These are phyloP conservation scores for Sphaeramia orbicularis DNA, from an alignment of 2,797 vertebrate genomes.

Conservation along the genomic window DNA sequence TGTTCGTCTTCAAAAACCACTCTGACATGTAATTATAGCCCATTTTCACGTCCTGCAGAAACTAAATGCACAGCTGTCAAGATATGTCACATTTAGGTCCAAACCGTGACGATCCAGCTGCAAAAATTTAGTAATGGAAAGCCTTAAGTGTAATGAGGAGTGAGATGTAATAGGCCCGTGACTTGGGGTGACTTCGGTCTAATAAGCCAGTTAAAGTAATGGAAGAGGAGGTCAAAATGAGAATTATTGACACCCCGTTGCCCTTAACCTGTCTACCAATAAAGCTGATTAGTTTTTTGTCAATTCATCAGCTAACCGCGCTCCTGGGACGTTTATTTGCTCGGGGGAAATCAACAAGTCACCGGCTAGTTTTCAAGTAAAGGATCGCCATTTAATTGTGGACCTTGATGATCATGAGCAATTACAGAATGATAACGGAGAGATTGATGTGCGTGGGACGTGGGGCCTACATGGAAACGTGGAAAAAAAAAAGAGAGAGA, in stretches of 20 bases:
- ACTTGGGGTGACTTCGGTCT: slow-evolving; percentile 83
- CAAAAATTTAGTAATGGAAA: slow-evolving; percentile 55
- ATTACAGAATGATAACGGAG: slow-evolving; percentile 82
- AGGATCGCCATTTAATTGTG: slow-evolving; percentile 83
- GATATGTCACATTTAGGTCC: slow-evolving; percentile 24
- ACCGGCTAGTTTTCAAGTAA: slow-evolving; percentile 86
- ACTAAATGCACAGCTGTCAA: background rate
- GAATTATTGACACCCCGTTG: slow-evolving; percentile 95
- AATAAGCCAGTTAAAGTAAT: slow-evolving; percentile 95
- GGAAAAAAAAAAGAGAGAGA: background rate
- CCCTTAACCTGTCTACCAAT: slow-evolving; percentile 99
- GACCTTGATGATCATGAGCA: slow-evolving; percentile 81
- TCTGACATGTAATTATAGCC: background rate
- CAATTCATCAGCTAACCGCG: slow-evolving; percentile 95
- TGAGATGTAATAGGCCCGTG: slow-evolving; percentile 62
- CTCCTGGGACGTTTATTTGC: slow-evolving; percentile 91
- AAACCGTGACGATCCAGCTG: slow-evolving; percentile 15
- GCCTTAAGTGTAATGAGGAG: slow-evolving; percentile 56
- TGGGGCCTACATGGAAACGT: slow-evolving; percentile 27
- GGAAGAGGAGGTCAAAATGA: slow-evolving; percentile 93
- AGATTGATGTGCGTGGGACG: slow-evolving; percentile 73
- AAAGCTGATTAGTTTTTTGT: slow-evolving; percentile 99
- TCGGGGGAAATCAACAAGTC: slow-evolving; percentile 98
- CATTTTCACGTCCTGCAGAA: background rate
- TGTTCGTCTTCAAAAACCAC: background rate